Base-by-base conservation (phyloP, 1,140 invertebrate genomes). In the Diprion similis region DNA sequence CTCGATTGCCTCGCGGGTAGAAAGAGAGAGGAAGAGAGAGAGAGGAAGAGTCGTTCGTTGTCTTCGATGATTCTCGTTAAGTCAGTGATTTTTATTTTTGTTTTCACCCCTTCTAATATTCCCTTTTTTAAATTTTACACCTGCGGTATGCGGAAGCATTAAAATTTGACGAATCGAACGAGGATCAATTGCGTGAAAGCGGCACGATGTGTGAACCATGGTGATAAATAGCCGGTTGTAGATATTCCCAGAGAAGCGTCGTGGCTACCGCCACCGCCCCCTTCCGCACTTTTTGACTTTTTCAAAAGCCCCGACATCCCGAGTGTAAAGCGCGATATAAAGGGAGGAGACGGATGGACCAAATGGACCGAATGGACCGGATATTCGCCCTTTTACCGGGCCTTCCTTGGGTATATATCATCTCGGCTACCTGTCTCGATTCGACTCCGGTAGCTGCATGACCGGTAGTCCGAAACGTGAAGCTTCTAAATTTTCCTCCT, bases 281-380 rank as follows among this genome's bases (percentile, higher is more conserved):
- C 79, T 84, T 81, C 81, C 81, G 77, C 68, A 82, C 77, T 82
- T 83, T 82, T 83, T 81, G 80, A 84, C 82, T 84, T 84, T 79
- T 78, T 76, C 77, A 68, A 65, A 72, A 69, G 68, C 67, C 78
- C 24, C 68, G 70, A 66, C 64, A 71, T 68, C 69, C 68, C 2
- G 51, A 17, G 51, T 17, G 9, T 59, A 59, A 59, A 59, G 51
- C 66, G 59, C 73, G 71, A 76, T 51, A 73, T 65, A 48, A 81
- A 59, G 24, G 75, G 77, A 73, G 46, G 47, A 47, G 51, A 46
- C n/a, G 10, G 46, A 79, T 74, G 79, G 78, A 78, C 66, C 72
- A 48, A 37, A 17, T 17, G 46, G 64, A 37, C 46, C 82, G 81
- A 85, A 86, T 85, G 75, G 76, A 82, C 83, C 84, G 85, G 85